A percentile compares a stretch with the other conserved stretches of the same genome.
Evolutionary conservation across 2,797 vertebrate species (phyloP).

Genomic region (Halcyon chelicuti): DNA sequence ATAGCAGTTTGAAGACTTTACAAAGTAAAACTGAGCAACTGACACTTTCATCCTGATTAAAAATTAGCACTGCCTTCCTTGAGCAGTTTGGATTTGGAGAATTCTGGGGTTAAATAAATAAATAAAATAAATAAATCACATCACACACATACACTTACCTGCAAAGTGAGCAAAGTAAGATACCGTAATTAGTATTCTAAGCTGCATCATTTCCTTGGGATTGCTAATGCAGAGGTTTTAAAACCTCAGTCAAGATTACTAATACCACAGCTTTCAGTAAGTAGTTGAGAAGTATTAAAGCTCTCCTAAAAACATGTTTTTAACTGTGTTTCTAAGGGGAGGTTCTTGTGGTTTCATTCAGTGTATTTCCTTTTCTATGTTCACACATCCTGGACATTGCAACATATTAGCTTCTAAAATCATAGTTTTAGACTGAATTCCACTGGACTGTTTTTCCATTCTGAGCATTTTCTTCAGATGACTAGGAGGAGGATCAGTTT

Average conservation of each 20-base stretch:
- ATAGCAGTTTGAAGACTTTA: neutral
- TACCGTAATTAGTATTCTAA: neutral
- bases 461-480: neutral
- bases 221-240: neutral
- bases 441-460: neutral
- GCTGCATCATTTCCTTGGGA: neutral
- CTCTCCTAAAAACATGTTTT: slow-evolving; percentile 18
- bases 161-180: neutral
- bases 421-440: neutral
- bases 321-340: neutral
- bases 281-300: neutral
- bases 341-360: slow-evolving; percentile 40
- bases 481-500: neutral
- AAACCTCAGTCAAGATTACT: neutral
- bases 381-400: neutral
- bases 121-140: too few relatives aligned
- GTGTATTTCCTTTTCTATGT: neutral
- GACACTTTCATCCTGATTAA: neutral
- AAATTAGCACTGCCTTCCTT: neutral
- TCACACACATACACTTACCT: neutral
- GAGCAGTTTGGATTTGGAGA: neutral
- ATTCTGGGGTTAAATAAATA: neutral
- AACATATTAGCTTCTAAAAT: neutral
- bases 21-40: neutral
- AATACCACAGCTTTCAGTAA: neutral